Conservation (phyloP, 2,797 vertebrate species). For the Macropus fuliginosus region DNA sequence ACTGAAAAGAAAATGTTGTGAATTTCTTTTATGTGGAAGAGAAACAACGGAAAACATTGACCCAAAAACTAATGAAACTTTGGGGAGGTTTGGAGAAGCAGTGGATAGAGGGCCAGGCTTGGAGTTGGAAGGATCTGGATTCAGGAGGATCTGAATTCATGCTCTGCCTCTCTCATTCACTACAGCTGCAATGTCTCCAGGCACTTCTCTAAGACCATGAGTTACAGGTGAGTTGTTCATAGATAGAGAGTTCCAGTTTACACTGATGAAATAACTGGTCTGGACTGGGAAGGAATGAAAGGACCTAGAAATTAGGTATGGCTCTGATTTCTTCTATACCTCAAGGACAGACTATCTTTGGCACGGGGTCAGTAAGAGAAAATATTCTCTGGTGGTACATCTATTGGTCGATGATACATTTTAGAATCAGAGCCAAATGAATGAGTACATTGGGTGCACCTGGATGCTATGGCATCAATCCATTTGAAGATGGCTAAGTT, state of each 20-base stretch:
- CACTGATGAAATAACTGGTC: background rate
- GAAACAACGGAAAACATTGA: conserved; percentile 50
- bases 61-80: conserved; percentile 61
- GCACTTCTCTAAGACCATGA: background rate
- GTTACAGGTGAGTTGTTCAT: background rate
- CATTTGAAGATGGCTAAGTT: background rate
- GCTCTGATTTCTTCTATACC: background rate
- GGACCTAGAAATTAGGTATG: background rate
- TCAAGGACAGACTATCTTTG: background rate
- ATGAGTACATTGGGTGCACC: background rate
- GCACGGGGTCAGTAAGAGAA: background rate
- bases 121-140: background rate
- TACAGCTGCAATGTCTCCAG: background rate
- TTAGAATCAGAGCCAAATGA: background rate
- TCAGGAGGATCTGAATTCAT: background rate
- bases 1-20: conserved; percentile 62
- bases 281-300: background rate
- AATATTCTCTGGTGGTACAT: background rate
- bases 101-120: background rate
- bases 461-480: background rate
- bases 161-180: background rate
- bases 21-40: conserved; percentile 53
- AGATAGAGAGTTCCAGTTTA: background rate
- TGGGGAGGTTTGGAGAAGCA: background rate
- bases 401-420: background rate